These are phyloP conservation scores for Galerucella calmariensis DNA, from an alignment of 2,888 invertebrate species.

Conservation along the genomic window DNA sequence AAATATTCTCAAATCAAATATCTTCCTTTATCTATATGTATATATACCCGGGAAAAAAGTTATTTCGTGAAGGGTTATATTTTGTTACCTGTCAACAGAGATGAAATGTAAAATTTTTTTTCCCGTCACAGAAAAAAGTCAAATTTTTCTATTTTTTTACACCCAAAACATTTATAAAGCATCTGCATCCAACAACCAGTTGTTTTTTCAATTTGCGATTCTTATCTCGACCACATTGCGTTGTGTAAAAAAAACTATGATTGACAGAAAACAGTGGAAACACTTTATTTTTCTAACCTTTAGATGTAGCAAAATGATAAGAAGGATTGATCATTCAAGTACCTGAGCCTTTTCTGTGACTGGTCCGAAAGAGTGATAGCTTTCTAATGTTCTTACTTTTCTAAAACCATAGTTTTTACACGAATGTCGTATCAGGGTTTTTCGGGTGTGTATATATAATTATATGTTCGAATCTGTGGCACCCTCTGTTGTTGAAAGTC, in stretches of 20 bases:
- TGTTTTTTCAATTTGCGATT: not conserved
- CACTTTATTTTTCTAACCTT: slow-evolving; percentile 25
- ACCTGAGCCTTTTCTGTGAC: slow-evolving; percentile 23
- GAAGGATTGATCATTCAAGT: slow-evolving; percentile 27
- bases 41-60: too few species aligned
- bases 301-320: slow-evolving; percentile 16
- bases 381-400: slow-evolving; percentile 25
- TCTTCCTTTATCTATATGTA: too few species aligned
- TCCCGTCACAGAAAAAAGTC: too few species aligned
- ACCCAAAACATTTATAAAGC: not conserved
- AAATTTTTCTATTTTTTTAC: too few species aligned
- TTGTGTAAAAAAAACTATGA: slow-evolving; percentile 4
- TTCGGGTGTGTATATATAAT: too few species aligned
- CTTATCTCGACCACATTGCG: not conserved
- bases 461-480: too few species aligned
- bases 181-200: not conserved
- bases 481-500: too few species aligned
- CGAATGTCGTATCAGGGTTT: too few species aligned
- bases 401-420: not conserved
- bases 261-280: slow-evolving; percentile 23
- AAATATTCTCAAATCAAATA: too few species aligned
- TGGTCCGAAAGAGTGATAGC: slow-evolving; percentile 28
- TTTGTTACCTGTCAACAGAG: too few species aligned
- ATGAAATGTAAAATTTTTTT: too few species aligned
- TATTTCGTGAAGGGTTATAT: too few species aligned